Percentiles rank a stretch among this genome's conserved stretches.
These are phyloP conservation scores for Drosophila kanapiae DNA, from an alignment of 1,140 invertebrate species.

Conservation along the genomic window DNA sequence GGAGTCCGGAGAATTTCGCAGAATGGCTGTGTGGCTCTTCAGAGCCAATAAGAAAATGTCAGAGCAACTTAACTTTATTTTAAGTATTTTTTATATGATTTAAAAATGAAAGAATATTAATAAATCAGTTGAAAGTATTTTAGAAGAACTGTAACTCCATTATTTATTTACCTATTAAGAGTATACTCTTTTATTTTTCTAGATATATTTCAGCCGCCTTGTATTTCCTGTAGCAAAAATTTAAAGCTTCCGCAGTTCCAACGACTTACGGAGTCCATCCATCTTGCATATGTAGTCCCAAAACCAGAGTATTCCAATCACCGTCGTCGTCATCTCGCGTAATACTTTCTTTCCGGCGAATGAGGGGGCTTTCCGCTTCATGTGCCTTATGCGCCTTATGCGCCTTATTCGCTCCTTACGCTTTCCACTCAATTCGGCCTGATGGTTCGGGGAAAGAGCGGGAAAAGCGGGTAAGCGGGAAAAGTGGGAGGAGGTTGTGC, in stretches of 20 bases:
- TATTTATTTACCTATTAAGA: background rate
- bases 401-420: slow-evolving; percentile 62
- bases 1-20: background rate
- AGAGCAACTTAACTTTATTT: too few relatives aligned
- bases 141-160: background rate
- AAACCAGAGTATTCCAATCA: slow-evolving; percentile 41
- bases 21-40: background rate
- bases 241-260: slow-evolving; percentile 12
- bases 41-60: background rate
- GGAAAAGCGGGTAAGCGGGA: background rate
- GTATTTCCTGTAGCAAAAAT: background rate
- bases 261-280: slow-evolving; percentile 21
- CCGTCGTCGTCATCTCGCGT: slow-evolving; percentile 35
- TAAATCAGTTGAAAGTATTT: background rate
- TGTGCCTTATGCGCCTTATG: slow-evolving; percentile 58
- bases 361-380: slow-evolving; percentile 55
- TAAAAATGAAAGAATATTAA: too few relatives aligned
- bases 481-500: slow-evolving; percentile 63
- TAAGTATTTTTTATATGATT: too few relatives aligned
- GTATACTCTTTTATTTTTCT: background rate
- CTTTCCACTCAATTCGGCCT: slow-evolving; percentile 78
- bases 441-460: slow-evolving; percentile 10
- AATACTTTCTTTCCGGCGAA: slow-evolving; percentile 28
- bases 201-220: background rate
- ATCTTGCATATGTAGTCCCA: slow-evolving; percentile 23